Evolutionary conservation across 2,113 vertebrate genomes (phyloP), one percentile per base, ranked within the genome.

Genomic region (Zapornia atra): DNA sequence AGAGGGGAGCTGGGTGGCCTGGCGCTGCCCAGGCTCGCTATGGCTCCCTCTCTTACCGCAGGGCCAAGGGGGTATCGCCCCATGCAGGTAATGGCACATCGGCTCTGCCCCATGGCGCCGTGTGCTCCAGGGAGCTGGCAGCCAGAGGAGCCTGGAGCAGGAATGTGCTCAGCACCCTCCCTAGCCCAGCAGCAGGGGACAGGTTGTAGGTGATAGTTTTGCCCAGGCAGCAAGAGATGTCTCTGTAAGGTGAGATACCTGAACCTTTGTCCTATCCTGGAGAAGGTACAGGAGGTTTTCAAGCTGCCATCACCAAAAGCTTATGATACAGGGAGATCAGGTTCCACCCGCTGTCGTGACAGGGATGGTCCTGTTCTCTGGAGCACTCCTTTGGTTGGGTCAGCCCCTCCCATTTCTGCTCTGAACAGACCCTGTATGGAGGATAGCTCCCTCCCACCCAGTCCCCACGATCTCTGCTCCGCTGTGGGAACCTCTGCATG

Each of bases 401-500:
- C 2, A 1, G 12, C 44, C n/a, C 10, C 44, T 92, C 65, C 34
- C 12, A 2, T 56, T 90, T 31, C 40, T 91, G 40, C 82, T 75
- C 3, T 14, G 57, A 59, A 2, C 51, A 19, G 31, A 33, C 68
- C 34, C 1, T 2, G 21, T 11, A 3, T 4, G 7, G 54, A 70
- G 57, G 31, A n/a, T 6, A 28, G 6, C 40, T 65, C 75, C 66
- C 70, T 91, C 66, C 54, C 68, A 57, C 66, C 80, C 71, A 0
- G 0, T 82, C 70, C 70, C 82, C 82, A 33, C 44, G 11, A 60
- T 20, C 73, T 85, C 75, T 92, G 71, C 94, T 97, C 44, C 7
- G 92, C 96, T 95, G 91, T 98, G 97, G 97, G 97, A 98, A 97
- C 97, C 92, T 97, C 96, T 96, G 29, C 15, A 5, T 82, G 95